Evolutionary conservation across 2,113 vertebrate species (phyloP), one percentile per base, ranked within the genome.

Genomic region (Siniperca knerii): DNA sequence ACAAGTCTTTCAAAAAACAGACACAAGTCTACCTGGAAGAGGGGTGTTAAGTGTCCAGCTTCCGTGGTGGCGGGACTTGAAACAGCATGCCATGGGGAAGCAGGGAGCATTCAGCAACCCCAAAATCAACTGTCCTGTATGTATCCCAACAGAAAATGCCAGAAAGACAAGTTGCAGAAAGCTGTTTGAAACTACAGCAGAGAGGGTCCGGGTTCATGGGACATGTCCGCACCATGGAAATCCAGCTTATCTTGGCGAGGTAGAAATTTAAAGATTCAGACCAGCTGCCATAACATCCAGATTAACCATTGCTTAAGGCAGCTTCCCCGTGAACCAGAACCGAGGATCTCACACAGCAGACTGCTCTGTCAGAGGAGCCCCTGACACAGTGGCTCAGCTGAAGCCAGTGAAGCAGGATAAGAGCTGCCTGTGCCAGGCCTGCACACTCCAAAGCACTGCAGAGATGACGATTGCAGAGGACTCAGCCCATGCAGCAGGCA

Each of bases 41-140:
- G 84, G 72, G n/a, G 70, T 74, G 66, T 77, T 91, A 67, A 88
- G 94, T 40, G 92, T 94, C 95, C 95, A 96, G 90, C 93, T 95
- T 91, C 90, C 89, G 83, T 86, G 85, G 67, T 81, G 89, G 77
- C 16, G 82, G 68, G 92, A 93, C 83, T 92, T 95, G 82, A 95
- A 94, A 88, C 95, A 96, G 84, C 95, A 96, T 84, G 94, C 94
- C 95, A 96, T 96, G 84, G 62, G 71, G 75, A 84, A 21, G 35
- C 62, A 82, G 67, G 72, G 40, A 83, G 42, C 84, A 87, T 88
- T 75, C 64, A 29, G 77, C 35, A 72, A 75, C 50, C 52, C 23
- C 64, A n/a, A 76, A 90, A 68, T 68, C 40, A 60, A 76, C 79
- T 58, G 2, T 67, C 54, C 77, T 54, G 37, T 77, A 54, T 83